phyloP scores from a whole-genome alignment of 2,888 invertebrate species.

The Hemistola chrysoprasaria region DNA sequence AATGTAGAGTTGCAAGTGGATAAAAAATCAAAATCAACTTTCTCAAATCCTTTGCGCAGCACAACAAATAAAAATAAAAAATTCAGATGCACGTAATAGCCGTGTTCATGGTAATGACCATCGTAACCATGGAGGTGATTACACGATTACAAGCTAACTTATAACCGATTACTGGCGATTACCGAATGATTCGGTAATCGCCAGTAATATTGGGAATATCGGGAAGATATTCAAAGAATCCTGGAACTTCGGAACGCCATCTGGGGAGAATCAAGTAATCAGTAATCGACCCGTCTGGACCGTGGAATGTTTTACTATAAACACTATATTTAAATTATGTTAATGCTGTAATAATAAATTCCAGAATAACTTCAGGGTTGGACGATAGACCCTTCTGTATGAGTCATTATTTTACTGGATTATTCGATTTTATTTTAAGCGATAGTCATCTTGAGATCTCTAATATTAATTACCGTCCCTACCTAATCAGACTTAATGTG shows the following conservation, averaged over 20 bases:
- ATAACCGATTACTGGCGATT: conserved; percentile 49
- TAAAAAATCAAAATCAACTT: conserved; percentile 17
- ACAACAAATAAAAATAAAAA: conserved; percentile 39
- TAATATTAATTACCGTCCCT: too few species aligned
- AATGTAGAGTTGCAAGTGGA: too few species aligned
- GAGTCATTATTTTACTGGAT: too few species aligned
- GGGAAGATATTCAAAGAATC: conserved; percentile 46
- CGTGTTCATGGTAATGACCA: conserved; percentile 62
- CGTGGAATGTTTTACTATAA: conserved; percentile 44
- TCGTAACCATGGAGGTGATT: conserved; percentile 69
- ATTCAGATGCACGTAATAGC: conserved; percentile 56
- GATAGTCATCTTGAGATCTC: too few species aligned
- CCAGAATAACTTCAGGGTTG: conserved; percentile 31
- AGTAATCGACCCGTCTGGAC: conserved; percentile 35
- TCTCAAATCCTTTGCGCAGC: conserved; percentile 15
- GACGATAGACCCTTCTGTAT: too few species aligned
- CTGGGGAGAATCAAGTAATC: conserved; percentile 41
- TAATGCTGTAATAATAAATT: conserved; percentile 47
- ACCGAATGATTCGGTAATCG: conserved; percentile 76
- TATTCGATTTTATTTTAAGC: too few species aligned
- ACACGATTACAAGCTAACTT: conserved; percentile 67
- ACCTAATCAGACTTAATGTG: too few species aligned
- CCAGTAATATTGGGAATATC: conserved; percentile 60
- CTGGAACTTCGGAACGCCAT: conserved; percentile 43
- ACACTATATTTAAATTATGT: conserved; percentile 55